Percentiles rank a stretch among this genome's conserved stretches.
These are phyloP conservation scores for Drosophila bocqueti DNA, from an alignment of 1,140 invertebrate genomes.

Conservation along the genomic window DNA sequence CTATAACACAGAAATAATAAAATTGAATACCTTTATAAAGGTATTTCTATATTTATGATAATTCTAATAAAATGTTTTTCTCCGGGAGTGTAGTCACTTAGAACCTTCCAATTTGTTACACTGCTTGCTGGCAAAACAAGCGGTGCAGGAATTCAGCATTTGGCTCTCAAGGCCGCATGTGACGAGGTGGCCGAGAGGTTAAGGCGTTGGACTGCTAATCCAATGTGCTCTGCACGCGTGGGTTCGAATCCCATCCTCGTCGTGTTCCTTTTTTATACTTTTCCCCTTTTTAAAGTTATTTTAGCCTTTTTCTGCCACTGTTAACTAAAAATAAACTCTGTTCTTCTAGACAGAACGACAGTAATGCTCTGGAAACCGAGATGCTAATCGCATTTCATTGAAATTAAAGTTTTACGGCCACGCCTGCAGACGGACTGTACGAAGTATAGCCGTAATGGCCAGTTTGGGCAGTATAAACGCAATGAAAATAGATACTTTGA, in stretches of 20 bases:
- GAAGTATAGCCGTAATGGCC: slow-evolving; percentile 25
- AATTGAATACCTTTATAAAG: neutral
- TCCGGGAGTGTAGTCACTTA: neutral
- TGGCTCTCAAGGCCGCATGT: slow-evolving; percentile 34
- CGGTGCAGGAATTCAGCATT: slow-evolving; percentile 21
- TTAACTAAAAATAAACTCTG: slow-evolving; percentile 16
- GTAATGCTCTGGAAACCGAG: slow-evolving; percentile 47
- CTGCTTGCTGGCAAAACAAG: slow-evolving; percentile 7
- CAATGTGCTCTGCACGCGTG: slow-evolving; percentile 91
- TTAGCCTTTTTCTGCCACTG: slow-evolving; percentile 19
- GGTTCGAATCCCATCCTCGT: slow-evolving; percentile 96
- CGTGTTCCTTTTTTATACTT: slow-evolving; percentile 78
- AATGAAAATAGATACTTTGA: slow-evolving; percentile 80
- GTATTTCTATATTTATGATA: neutral
- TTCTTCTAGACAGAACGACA: neutral
- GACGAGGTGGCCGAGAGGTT: slow-evolving; percentile 96
- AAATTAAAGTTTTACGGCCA: slow-evolving; percentile 63
- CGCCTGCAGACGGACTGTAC: slow-evolving; percentile 22
- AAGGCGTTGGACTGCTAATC: slow-evolving; percentile 95
- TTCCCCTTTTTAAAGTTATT: neutral
- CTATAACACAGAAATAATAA: neutral
- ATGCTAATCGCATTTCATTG: slow-evolving; percentile 69
- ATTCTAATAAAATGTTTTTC: no score
- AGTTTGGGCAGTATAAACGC: slow-evolving; percentile 57
- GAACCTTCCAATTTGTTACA: neutral